Percentiles rank a stretch among this genome's conserved stretches.
Evolutionary conservation across 2,113 vertebrate species (phyloP).

Genomic region (Rhinolophus sinicus): DNA sequence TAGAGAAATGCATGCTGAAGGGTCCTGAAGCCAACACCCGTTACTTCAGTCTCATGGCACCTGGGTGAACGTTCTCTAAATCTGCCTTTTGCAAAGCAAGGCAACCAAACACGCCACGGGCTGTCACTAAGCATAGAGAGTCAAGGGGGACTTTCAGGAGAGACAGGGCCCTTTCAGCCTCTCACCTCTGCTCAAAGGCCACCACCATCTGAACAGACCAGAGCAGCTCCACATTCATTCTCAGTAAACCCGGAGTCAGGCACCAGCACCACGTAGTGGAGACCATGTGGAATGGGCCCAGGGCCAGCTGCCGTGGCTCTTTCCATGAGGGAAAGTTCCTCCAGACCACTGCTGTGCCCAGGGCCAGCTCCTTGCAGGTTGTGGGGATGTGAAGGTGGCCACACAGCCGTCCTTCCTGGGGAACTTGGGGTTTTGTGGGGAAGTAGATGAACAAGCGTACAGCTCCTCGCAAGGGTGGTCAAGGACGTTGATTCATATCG

Average conservation of each 20-base stretch:
- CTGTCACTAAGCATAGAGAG: neutral
- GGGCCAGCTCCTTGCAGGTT: neutral
- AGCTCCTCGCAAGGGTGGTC: neutral
- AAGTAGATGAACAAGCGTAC: neutral
- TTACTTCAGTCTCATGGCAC: neutral
- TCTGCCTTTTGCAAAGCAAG: neutral
- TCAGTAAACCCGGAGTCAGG: neutral
- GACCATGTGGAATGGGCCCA: neutral
- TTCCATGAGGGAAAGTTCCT: neutral
- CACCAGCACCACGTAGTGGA: neutral
- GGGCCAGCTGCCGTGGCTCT: neutral
- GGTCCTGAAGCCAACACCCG: neutral
- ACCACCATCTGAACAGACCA: neutral
- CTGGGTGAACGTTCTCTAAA: neutral
- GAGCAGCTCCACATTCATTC: neutral
- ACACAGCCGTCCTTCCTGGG: neutral
- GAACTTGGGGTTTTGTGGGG: neutral
- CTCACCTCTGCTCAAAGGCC: neutral
- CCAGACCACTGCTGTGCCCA: neutral
- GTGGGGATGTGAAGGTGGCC: neutral
- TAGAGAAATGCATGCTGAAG: neutral
- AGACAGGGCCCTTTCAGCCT: neutral
- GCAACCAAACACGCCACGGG: neutral
- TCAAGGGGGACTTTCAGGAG: neutral
- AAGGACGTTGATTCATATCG: fast-evolving